Evolutionary conservation across 37 sponge, comb jelly and placozoan species (phyloP).

Genomic region (Haliclona indistincta): DNA sequence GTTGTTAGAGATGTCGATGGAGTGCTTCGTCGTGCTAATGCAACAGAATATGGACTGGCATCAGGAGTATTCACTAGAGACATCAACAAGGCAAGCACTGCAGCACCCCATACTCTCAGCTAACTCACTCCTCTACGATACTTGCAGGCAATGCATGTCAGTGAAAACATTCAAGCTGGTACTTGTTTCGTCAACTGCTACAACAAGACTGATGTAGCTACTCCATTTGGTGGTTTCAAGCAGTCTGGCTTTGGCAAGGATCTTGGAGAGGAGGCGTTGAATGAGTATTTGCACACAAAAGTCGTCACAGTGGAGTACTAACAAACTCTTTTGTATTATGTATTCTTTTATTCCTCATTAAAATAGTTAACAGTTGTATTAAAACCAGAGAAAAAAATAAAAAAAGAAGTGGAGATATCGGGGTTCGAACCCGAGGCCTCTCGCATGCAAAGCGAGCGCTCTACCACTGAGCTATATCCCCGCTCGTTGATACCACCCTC

Average conservation of each 20-base stretch:
- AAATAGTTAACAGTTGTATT: not conserved
- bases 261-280: slow-evolving; percentile 79
- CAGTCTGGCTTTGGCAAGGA: slow-evolving; percentile 96
- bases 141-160: slow-evolving; percentile 70
- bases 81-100: slow-evolving; percentile 72
- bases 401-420: too few relatives aligned
- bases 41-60: slow-evolving; percentile 91
- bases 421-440: too few relatives aligned
- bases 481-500: too few relatives aligned
- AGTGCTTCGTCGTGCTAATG: slow-evolving; percentile 82
- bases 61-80: slow-evolving; percentile 93
- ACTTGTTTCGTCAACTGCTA: slow-evolving; percentile 95
- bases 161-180: slow-evolving; percentile 78
- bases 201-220: slow-evolving; percentile 93
- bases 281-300: slow-evolving; percentile 87
- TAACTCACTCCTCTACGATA: not conserved
- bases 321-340: not conserved
- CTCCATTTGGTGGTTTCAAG: slow-evolving; percentile 94
- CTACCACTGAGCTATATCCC: too few relatives aligned
- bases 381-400: too few relatives aligned
- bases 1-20: slow-evolving; percentile 80
- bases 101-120: not conserved
- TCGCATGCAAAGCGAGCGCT: too few relatives aligned
- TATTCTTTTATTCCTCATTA: not conserved
- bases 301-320: slow-evolving; percentile 87